Conservation (phyloP, 2,797 vertebrate genomes). For the Ispidina lecontei region DNA sequence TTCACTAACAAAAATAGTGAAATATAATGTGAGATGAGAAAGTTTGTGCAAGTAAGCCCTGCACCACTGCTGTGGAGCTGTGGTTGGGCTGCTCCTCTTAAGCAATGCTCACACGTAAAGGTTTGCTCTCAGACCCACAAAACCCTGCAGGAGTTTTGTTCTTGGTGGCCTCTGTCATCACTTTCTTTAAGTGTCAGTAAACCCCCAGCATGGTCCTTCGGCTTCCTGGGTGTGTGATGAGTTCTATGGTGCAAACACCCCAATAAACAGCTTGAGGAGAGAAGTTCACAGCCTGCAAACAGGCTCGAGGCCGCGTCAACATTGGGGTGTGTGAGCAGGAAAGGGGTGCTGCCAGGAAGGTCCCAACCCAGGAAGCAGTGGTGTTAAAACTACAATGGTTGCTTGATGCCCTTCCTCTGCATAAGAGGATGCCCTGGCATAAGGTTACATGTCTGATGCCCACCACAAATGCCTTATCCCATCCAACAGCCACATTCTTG, state of each 20-base stretch:
- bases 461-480: neutral
- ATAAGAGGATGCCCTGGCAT: no score
- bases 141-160: neutral
- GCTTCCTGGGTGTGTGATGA: fast-evolving
- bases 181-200: neutral
- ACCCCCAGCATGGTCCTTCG: fast-evolving
- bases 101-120: fast-evolving
- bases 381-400: fast-evolving
- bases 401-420: fast-evolving
- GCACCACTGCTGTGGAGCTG: fast-evolving
- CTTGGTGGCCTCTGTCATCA: fast-evolving
- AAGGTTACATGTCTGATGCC: neutral
- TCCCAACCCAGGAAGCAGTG: neutral
- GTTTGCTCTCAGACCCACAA: neutral
- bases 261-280: neutral
- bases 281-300: neutral
- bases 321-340: fast-evolving
- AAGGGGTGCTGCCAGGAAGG: neutral
- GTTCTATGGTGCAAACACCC: fast-evolving
- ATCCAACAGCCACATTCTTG: neutral
- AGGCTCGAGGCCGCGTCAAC: neutral
- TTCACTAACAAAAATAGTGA: neutral
- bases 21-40: neutral
- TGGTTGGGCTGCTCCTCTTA: neutral
- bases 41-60: neutral